Base-by-base conservation (phyloP, 2,888 invertebrate genomes). In the Perizoma affinitatum region DNA sequence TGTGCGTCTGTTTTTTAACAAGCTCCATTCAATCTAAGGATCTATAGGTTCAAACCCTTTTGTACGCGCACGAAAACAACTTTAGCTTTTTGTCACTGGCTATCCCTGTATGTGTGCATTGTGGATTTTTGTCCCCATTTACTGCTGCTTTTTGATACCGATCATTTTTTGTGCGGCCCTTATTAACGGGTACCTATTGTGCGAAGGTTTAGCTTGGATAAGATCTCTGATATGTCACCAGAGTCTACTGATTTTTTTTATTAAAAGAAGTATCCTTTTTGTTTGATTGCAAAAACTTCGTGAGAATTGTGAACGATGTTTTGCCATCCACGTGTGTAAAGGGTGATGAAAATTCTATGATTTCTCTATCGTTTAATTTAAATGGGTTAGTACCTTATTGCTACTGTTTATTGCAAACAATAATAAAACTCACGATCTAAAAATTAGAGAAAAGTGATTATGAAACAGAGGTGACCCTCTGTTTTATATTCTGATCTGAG, bases 211-310 rank as follows among this genome's bases (percentile, higher is more conserved):
- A 88, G 79, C 77, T 78, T 72, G 83, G 92, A 91, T 92, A 89
- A 90, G 87, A 92, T 92, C 92, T 90, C 79, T 76, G 86, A 88
- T 85, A 86, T 92, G 91, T 91, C 91, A 89, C 90, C 83, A 79
- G 78, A 80, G 82, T 83, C 83, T 85, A 81, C 83, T 76, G 83
- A 75, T 78, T 82, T 84, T 88, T 74, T 88, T 82, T 76, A 81
- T 80, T 80, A 79, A 85, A 86, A 87, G 77, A 79, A 84, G 82
- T 84, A 84, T 87, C 84, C 83, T 86, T 87, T 88, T 86, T 82
- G 76, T 79, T 82, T 69, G 70, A 77, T 75, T 73, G 80, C 68
- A 85, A 85, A 86, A 84, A 80, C 71, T 56, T 73, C 81, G 83
- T 83, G 84, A 84, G 86, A 86, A 82, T 67, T 61, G 64, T 63